These are phyloP conservation scores for Caenorhabditis sp. DNA, from an alignment of 2,888 invertebrate genomes.

Conservation along the genomic window DNA sequence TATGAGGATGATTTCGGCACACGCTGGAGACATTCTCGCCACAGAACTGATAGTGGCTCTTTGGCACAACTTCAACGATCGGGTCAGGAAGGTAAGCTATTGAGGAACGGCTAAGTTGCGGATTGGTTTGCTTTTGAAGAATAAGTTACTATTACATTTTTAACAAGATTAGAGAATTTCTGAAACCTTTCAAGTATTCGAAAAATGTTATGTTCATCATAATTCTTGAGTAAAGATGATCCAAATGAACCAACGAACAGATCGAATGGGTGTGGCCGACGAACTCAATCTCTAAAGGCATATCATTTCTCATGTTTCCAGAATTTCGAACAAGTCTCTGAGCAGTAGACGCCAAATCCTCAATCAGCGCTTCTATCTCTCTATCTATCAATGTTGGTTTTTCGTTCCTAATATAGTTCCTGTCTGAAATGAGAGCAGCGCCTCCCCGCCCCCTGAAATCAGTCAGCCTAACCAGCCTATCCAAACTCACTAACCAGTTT, in stretches of 20 bases:
- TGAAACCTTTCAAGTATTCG: background rate
- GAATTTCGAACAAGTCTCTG: conserved; percentile 68
- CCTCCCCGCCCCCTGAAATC: conserved; percentile 33
- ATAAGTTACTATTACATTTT: conserved; percentile 30
- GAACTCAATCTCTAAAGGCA: conserved; percentile 64
- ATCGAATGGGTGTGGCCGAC: conserved; percentile 33
- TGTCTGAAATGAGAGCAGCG: conserved; percentile 35
- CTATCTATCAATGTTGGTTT: conserved; percentile 65
- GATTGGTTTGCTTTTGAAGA: conserved; percentile 50
- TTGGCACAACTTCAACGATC: conserved; percentile 83
- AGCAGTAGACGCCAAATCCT: conserved; percentile 61
- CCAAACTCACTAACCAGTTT: conserved; percentile 56
- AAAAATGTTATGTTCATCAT: background rate
- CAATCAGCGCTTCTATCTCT: conserved; percentile 61
- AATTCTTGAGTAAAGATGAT: background rate
- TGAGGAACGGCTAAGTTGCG: conserved; percentile 44
- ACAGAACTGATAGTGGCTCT: conserved; percentile 83
- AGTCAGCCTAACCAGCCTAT: conserved; percentile 42
- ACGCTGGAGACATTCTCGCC: conserved; percentile 84
- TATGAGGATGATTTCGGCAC: conserved; percentile 83
- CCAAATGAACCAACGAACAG: conserved; percentile 30
- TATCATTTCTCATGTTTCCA: conserved; percentile 62
- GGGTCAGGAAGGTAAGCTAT: conserved; percentile 80
- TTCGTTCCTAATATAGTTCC: conserved; percentile 38
- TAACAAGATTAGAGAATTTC: background rate